These are phyloP conservation scores for Cataglyphis hispanica DNA, from an alignment of 1,140 invertebrate genomes.

Conservation along the genomic window DNA sequence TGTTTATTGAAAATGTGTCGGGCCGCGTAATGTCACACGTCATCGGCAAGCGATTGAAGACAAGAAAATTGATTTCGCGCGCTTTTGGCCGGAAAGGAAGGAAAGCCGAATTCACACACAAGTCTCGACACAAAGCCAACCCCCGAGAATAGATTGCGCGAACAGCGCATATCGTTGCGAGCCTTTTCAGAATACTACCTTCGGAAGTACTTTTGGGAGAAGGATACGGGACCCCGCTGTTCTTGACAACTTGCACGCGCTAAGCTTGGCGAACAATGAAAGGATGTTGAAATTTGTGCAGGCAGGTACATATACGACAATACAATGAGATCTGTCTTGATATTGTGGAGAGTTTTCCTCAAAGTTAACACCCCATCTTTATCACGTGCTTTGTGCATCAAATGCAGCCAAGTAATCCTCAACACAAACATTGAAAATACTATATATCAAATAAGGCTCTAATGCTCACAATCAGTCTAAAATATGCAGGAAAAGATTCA, in stretches of 20 bases:
- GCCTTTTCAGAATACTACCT: constrained; percentile 59
- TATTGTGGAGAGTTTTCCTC: constrained; percentile 28
- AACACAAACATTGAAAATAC: neutral
- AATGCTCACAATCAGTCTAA: neutral
- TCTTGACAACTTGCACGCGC: constrained; percentile 38
- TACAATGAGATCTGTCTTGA: constrained; percentile 35
- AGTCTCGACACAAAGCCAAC: constrained; percentile 54
- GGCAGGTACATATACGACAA: constrained; percentile 1
- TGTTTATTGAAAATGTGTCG: constrained; percentile 50
- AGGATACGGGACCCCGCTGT: constrained; percentile 43
- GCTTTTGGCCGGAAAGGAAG: neutral
- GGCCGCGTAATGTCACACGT: constrained; percentile 18
- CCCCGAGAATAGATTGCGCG: constrained; percentile 61
- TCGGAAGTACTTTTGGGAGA: constrained; percentile 43
- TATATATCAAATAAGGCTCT: neutral
- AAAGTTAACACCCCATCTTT: neutral
- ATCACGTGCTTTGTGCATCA: neutral
- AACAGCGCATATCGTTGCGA: constrained; percentile 41
- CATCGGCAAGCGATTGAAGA: constrained; percentile 1
- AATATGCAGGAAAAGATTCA: neutral
- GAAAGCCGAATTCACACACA: constrained; percentile 53
- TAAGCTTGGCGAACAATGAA: constrained; percentile 26
- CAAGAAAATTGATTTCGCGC: constrained; percentile 61
- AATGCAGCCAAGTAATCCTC: neutral
- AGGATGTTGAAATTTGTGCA: constrained; percentile 45